Conservation (phyloP, 2,113 vertebrate genomes). For the Centropus unirufus region DNA sequence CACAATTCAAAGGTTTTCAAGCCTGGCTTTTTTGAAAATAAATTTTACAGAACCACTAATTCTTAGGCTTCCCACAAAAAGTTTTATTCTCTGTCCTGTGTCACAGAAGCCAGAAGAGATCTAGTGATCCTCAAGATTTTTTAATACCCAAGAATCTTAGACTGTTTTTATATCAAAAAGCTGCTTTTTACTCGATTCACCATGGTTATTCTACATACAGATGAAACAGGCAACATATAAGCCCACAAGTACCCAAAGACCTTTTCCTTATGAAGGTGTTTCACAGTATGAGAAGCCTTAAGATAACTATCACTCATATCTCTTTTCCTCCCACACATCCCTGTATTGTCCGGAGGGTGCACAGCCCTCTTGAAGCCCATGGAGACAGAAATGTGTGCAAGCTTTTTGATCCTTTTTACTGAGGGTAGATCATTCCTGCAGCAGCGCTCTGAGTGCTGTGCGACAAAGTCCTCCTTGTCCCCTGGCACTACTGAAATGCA, state of each 20-base stretch:
- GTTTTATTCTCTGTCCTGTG: neutral
- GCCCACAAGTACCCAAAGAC: neutral
- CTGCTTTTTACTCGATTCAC: neutral
- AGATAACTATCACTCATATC: neutral
- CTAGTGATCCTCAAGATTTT: neutral
- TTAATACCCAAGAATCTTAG: neutral
- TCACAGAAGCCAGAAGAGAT: neutral
- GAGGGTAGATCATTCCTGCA: neutral
- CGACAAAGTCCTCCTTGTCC: neutral
- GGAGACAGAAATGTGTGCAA: neutral
- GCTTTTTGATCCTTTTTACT: neutral
- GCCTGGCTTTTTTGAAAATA: neutral
- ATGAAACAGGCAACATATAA: neutral
- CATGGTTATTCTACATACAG: neutral
- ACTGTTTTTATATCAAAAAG: neutral
- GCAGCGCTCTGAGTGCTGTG: neutral
- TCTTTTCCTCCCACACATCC: conserved; percentile 55
- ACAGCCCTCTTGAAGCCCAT: neutral
- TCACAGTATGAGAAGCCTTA: neutral
- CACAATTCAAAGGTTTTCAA: neutral
- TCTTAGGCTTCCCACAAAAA: neutral
- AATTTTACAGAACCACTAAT: neutral
- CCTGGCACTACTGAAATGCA: neutral
- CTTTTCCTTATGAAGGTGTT: conserved; percentile 21
- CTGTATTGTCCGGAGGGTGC: conserved; percentile 22